Percentiles rank a stretch among this genome's conserved stretches.
phyloP scores from a whole-genome alignment of 64 coral and sea anemone genomes.

The Exaiptasia diaphana region DNA sequence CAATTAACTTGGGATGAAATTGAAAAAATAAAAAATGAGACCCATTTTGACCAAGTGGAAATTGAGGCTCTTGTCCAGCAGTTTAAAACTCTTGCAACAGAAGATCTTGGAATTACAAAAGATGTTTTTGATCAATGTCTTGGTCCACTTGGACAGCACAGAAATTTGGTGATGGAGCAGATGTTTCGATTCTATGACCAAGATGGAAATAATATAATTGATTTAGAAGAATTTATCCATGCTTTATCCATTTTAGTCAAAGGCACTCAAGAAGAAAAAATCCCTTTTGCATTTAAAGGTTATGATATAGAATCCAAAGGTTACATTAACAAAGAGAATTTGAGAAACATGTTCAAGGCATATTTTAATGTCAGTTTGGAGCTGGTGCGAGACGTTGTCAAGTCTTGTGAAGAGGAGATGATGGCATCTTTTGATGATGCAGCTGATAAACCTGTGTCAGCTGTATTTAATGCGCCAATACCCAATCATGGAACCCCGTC shows the following conservation, averaged over 20 bases:
- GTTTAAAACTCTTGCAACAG: slow-evolving; percentile 84
- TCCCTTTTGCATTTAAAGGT: slow-evolving; percentile 81
- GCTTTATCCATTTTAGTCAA: slow-evolving; percentile 90
- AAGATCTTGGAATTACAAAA: slow-evolving; percentile 70
- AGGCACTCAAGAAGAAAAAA: slow-evolving; percentile 93
- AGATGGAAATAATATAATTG: slow-evolving; percentile 75
- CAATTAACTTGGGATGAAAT: slow-evolving; percentile 75
- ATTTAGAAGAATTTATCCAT: slow-evolving; percentile 85
- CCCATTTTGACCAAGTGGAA: slow-evolving; percentile 86
- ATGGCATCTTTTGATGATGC: slow-evolving; percentile 95
- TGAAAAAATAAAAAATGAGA: slow-evolving; percentile 63
- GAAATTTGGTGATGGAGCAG: slow-evolving; percentile 91
- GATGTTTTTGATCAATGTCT: slow-evolving; percentile 92
- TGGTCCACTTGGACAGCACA: slow-evolving; percentile 82
- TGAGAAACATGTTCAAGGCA: slow-evolving; percentile 97
- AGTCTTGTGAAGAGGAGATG: slow-evolving; percentile 97
- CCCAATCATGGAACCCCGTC: slow-evolving; percentile 44
- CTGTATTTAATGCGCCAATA: slow-evolving; percentile 98
- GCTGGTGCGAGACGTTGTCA: slow-evolving; percentile 88
- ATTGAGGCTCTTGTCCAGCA: slow-evolving; percentile 90
- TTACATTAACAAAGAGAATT: slow-evolving; percentile 69
- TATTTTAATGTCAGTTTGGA: slow-evolving; percentile 97
- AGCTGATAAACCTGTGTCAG: slow-evolving; percentile 84
- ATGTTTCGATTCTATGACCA: slow-evolving; percentile 99
- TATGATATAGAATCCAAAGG: slow-evolving; percentile 91